phyloP scores from a whole-genome alignment of 2,888 invertebrate species.

The Aromia moschata region DNA sequence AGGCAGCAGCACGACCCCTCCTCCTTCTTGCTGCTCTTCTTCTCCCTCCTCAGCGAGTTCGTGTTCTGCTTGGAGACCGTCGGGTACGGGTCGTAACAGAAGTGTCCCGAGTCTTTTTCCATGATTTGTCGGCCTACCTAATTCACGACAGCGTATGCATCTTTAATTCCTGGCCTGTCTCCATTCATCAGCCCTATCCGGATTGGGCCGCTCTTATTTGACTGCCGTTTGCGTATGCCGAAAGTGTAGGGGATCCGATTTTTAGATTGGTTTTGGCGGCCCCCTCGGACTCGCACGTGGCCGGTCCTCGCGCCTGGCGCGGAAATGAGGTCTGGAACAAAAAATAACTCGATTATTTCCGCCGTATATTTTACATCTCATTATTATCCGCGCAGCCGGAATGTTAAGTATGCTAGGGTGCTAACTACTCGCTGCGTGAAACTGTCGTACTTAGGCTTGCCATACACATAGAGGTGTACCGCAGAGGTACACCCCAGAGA shows the following conservation, averaged over 20 bases:
- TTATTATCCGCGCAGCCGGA: slow-evolving; percentile 8
- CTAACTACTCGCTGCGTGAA: too few relatives aligned
- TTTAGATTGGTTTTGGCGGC: slow-evolving; percentile 24
- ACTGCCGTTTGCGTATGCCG: slow-evolving; percentile 2
- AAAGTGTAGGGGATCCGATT: slow-evolving; percentile 24
- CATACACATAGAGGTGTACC: too few relatives aligned
- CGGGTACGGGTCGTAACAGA: slow-evolving; percentile 63
- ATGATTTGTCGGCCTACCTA: slow-evolving; percentile 31
- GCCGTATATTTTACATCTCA: slow-evolving; percentile 38
- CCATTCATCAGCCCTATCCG: slow-evolving; percentile 1
- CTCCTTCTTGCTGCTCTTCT: slow-evolving; percentile 61
- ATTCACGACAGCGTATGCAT: slow-evolving; percentile 19
- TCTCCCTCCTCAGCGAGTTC: slow-evolving; percentile 57
- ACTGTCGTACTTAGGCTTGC: too few relatives aligned
- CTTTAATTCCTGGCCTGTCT: background rate
- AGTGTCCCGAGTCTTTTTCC: slow-evolving; percentile 60
- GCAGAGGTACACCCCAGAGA: too few relatives aligned
- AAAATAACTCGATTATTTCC: slow-evolving; percentile 36
- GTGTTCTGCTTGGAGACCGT: slow-evolving; percentile 56
- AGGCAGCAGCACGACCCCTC: slow-evolving; percentile 57
- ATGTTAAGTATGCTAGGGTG: slow-evolving; percentile 21
- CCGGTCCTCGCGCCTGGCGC: background rate
- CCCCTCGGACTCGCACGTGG: slow-evolving; percentile 13
- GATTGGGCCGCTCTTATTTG: slow-evolving; percentile 9
- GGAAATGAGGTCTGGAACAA: slow-evolving; percentile 26